These are phyloP conservation scores for Phataginus tetradactyla DNA, from an alignment of 2,797 vertebrate species.

Conservation along the genomic window DNA sequence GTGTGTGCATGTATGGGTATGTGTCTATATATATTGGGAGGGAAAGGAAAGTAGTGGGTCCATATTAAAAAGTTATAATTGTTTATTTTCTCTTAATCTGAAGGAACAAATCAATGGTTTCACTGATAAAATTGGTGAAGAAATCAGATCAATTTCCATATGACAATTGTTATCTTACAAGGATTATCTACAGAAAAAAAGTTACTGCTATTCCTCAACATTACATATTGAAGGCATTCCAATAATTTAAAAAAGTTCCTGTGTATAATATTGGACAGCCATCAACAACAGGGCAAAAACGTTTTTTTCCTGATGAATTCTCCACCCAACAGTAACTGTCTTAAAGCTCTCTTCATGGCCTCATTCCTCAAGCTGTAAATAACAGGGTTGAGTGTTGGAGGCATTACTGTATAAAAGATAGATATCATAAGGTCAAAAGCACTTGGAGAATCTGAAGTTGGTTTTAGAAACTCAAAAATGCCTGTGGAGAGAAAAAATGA, in stretches of 20 bases:
- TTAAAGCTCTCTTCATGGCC: background rate
- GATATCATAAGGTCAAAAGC: background rate
- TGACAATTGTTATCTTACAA: background rate
- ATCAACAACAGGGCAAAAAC: background rate
- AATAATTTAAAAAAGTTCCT: background rate
- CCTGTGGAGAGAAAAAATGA: background rate
- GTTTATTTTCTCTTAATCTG: background rate
- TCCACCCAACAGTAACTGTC: background rate
- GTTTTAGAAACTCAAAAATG: slow-evolving; percentile 7
- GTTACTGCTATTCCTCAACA: background rate
- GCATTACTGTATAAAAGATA: slow-evolving; percentile 16
- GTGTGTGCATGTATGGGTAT: background rate
- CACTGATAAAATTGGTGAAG: background rate
- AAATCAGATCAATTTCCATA: background rate
- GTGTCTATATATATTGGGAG: background rate
- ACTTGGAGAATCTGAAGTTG: background rate
- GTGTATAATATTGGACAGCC: background rate
- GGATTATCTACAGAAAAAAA: background rate
- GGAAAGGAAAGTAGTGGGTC: background rate
- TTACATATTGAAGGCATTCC: background rate
- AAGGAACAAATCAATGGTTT: background rate
- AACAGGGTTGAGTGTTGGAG: slow-evolving; percentile 17
- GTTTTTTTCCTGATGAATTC: background rate
- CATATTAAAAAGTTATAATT: background rate
- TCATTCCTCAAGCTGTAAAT: slow-evolving; percentile 43